These are phyloP conservation scores for Prosapia bicincta DNA, from an alignment of 2,888 invertebrate genomes.

Conservation along the genomic window DNA sequence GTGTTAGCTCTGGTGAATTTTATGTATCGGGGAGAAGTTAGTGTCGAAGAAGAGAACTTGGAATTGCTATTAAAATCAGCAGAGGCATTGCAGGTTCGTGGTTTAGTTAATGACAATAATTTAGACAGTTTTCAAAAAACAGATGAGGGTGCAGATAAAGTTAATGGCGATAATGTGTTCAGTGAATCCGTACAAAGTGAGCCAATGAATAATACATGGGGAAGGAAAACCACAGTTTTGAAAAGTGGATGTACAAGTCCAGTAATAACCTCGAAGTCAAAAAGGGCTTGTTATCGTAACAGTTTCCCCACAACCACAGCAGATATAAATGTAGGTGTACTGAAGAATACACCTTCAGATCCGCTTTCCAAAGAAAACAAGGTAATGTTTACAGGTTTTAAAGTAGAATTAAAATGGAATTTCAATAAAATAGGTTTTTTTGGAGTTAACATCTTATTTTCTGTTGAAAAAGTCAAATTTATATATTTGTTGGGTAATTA, in stretches of 20 bases:
- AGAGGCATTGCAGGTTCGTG: conserved; percentile 64
- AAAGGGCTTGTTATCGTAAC: not conserved
- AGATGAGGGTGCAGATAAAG: not conserved
- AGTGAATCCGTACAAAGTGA: not conserved
- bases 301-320: not conserved
- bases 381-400: not conserved
- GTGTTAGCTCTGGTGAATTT: conserved; percentile 53
- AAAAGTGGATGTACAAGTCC: not conserved
- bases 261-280: not conserved
- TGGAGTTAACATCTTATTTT: too few species aligned
- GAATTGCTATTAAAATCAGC: conserved; percentile 77
- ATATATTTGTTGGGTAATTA: too few species aligned
- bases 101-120: not conserved
- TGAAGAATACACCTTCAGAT: not conserved
- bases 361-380: not conserved
- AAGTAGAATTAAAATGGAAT: too few species aligned
- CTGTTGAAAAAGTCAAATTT: too few species aligned
- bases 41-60: conserved; percentile 79
- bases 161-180: not conserved
- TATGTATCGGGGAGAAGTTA: conserved; percentile 89
- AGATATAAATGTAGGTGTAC: not conserved
- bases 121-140: not conserved
- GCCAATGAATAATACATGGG: not conserved
- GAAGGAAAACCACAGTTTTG: not conserved
- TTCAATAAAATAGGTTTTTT: too few species aligned